Evolutionary conservation across 2,888 invertebrate genomes (phyloP).

Genomic region (Protodeltote pygarga): DNA sequence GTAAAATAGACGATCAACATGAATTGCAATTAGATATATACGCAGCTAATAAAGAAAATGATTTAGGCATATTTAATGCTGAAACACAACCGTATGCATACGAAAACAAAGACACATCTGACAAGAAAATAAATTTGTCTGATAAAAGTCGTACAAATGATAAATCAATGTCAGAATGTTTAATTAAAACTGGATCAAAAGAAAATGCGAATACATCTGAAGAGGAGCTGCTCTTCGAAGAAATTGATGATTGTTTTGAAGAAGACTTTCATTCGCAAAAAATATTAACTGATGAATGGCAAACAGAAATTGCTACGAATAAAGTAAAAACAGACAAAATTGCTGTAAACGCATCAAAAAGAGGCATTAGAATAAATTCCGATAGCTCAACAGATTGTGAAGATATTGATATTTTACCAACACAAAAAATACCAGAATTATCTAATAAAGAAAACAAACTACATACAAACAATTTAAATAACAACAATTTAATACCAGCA

Average conservation of each 20-base stretch:
- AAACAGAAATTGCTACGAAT: conserved; percentile 17
- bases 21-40: conserved; percentile 66
- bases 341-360: conserved; percentile 16
- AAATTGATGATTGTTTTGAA: conserved; percentile 62
- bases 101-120: conserved; percentile 28
- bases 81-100: conserved; percentile 53
- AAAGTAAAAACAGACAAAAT: neutral
- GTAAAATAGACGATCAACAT: conserved; percentile 62
- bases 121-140: neutral
- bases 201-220: conserved; percentile 56
- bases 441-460: conserved; percentile 1
- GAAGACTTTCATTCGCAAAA: conserved; percentile 71
- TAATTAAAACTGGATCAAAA: conserved; percentile 6
- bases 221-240: conserved; percentile 72
- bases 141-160: conserved; percentile 29
- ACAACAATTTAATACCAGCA: neutral
- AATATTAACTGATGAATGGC: conserved; percentile 58
- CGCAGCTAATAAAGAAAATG: conserved; percentile 63
- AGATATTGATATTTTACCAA: conserved; percentile 45
- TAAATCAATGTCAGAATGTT: conserved; percentile 21
- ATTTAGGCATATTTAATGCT: conserved; percentile 57
- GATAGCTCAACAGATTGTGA: conserved; percentile 50
- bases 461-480: neutral
- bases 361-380: conserved; percentile 34
- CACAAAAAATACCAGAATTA: conserved; percentile 42